These are phyloP conservation scores for Molanna angustata DNA, from an alignment of 2,888 invertebrate species.

Conservation along the genomic window DNA sequence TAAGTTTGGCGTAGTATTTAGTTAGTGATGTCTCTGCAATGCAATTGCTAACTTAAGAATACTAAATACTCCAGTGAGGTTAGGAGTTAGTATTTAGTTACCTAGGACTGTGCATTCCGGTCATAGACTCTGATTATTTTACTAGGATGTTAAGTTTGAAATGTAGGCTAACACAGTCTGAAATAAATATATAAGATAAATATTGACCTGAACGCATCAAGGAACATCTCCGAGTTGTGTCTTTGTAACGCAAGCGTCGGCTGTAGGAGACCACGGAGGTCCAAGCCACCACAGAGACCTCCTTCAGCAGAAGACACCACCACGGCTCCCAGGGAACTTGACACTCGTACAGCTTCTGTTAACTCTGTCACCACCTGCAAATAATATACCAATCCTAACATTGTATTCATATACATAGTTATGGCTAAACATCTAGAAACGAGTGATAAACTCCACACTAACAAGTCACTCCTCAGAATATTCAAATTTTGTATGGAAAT, in stretches of 20 bases:
- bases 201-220: constrained; percentile 72
- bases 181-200: no score
- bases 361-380: constrained; percentile 73
- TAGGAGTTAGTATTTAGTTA: no score
- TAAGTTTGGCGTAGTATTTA: no score
- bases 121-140: no score
- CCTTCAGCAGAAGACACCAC: constrained; percentile 72
- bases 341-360: constrained; percentile 63
- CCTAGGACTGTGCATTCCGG: no score
- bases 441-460: no score
- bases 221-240: constrained; percentile 65
- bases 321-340: constrained; percentile 57
- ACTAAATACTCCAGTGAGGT: no score
- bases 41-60: no score
- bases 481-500: no score
- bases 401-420: background rate
- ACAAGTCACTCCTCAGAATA: no score
- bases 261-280: constrained; percentile 66
- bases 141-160: background rate
- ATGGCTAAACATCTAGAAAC: background rate
- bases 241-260: constrained; percentile 60
- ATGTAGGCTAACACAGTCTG: constrained; percentile 1
- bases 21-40: no score
- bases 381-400: background rate
- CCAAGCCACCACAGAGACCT: constrained; percentile 79